Evolutionary conservation across 2,113 vertebrate genomes (phyloP).

Genomic region (Pampusana beccarii): DNA sequence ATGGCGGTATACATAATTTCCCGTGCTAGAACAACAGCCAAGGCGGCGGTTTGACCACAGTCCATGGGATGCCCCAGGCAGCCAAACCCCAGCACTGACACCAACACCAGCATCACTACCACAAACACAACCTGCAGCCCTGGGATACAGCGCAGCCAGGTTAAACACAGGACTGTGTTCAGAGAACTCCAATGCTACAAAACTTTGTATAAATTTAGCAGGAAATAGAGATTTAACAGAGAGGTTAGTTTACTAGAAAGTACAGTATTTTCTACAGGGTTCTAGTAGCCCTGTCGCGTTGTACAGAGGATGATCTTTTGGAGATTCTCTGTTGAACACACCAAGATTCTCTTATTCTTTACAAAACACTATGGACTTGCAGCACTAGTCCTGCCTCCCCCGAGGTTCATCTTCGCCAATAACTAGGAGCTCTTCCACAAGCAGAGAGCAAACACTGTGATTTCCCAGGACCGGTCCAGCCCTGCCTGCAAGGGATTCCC

Average conservation of each 20-base stretch:
- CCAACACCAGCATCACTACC: not conserved
- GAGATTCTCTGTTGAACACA: not conserved
- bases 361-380: not conserved
- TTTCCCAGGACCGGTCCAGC: not conserved
- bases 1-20: not conserved
- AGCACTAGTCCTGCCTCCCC: not conserved
- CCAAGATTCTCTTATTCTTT: not conserved
- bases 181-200: not conserved
- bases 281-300: fast-evolving
- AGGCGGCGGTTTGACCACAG: fast-evolving
- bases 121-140: fast-evolving
- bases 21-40: fast-evolving
- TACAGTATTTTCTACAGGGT: fast-evolving
- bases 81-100: not conserved
- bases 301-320: not conserved
- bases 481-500: not conserved
- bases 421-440: not conserved
- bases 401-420: not conserved
- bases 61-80: fast-evolving
- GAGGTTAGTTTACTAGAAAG: too few relatives aligned
- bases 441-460: not conserved
- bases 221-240: fast-evolving
- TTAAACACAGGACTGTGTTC: fast-evolving
- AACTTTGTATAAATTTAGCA: fast-evolving
- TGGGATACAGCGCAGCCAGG: fast-evolving